Evolutionary conservation across 1,140 invertebrate genomes (phyloP).

Genomic region (Belonocnema kinseyi): DNA sequence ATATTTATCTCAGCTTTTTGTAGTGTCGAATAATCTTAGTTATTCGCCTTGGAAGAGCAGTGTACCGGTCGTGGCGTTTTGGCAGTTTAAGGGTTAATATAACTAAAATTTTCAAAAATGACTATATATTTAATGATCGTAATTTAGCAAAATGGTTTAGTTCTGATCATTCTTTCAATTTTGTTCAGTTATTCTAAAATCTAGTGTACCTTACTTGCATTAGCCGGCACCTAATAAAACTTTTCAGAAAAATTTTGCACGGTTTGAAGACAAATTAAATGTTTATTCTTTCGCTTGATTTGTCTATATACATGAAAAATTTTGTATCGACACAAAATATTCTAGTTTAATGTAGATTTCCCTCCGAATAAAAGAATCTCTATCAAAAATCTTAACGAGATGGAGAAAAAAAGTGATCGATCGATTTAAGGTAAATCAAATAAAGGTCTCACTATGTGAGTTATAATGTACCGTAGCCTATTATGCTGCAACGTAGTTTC

Average conservation of each 20-base stretch:
- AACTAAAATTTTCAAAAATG: no score
- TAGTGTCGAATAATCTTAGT: no score
- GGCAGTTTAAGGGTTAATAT: no score
- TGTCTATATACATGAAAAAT: conserved; percentile 65
- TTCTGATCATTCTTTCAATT: no score
- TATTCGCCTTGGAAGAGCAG: no score
- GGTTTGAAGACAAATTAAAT: conserved; percentile 13
- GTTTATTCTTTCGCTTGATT: conserved; percentile 67
- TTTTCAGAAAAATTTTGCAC: neutral
- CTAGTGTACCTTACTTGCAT: no score
- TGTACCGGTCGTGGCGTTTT: no score
- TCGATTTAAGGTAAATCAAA: conserved; percentile 57
- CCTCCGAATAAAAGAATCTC: conserved; percentile 26
- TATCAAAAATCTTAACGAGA: conserved; percentile 31
- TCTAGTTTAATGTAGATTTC: neutral
- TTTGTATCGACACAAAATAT: conserved; percentile 47
- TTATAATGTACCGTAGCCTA: conserved; percentile 54
- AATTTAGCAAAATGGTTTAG: no score
- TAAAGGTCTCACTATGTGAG: conserved; percentile 57
- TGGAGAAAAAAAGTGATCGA: conserved; percentile 48
- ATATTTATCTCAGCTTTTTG: no score
- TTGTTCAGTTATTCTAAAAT: no score
- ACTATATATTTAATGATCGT: no score
- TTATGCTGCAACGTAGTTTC: conserved; percentile 53
- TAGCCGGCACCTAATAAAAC: no score